Percentiles rank a stretch among this genome's conserved stretches.
Evolutionary conservation across 2,113 vertebrate species (phyloP).

Genomic region (Aegithalos caudatus): DNA sequence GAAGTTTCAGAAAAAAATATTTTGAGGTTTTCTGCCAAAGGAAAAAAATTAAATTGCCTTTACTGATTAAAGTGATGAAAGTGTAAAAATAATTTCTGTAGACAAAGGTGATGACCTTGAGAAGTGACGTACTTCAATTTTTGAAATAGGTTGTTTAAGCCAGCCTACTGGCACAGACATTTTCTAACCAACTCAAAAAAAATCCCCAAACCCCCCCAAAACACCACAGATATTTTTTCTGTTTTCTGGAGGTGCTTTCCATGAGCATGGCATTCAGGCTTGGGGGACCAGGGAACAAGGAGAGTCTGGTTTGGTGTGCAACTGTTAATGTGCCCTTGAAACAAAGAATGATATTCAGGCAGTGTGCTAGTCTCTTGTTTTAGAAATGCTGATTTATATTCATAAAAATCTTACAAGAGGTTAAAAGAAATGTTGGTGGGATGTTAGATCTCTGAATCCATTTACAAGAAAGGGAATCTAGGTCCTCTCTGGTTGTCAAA

Average conservation of each 20-base stretch:
- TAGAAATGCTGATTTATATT: neutral
- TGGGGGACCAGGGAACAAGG: neutral
- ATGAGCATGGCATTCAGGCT: neutral
- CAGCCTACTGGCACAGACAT: neutral
- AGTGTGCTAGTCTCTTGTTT: neutral
- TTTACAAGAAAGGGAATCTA: neutral
- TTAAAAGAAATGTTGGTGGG: neutral
- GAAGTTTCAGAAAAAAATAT: neutral
- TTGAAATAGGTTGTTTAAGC: neutral
- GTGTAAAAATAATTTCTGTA: neutral
- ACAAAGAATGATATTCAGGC: neutral
- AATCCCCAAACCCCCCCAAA: fast-evolving
- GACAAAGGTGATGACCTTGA: neutral
- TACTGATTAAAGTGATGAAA: neutral
- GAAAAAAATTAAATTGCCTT: neutral
- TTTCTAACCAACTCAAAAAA: neutral
- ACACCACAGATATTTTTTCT: neutral
- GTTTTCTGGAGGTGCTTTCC: neutral
- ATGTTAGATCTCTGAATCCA: neutral
- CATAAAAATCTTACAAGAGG: neutral
- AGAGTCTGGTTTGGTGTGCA: neutral
- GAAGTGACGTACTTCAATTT: neutral
- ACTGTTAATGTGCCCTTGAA: neutral
- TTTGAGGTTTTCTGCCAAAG: neutral
- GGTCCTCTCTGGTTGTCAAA: neutral